phyloP scores from a whole-genome alignment of 2,888 invertebrate species.

The Erebia aethiops region DNA sequence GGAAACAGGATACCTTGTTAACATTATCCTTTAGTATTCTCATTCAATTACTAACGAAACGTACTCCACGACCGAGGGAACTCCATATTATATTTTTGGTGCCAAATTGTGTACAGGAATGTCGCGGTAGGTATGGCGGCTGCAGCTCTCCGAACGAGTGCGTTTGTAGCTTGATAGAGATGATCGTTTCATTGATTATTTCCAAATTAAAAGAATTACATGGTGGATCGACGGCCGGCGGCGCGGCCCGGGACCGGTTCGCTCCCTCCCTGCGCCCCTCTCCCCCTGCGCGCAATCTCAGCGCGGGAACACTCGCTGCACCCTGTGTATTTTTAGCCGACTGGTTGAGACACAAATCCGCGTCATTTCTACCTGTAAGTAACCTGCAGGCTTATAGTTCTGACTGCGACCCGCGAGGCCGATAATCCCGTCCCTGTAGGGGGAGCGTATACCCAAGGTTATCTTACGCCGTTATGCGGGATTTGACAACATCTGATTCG shows the following conservation, averaged over 20 bases:
- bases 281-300: conserved; percentile 41
- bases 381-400: neutral
- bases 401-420: neutral
- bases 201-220: conserved; percentile 45
- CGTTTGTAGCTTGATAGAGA: neutral
- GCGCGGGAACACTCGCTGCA: conserved; percentile 47
- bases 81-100: neutral
- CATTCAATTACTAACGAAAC: conserved; percentile 1
- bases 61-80: neutral
- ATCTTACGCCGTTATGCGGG: neutral
- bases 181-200: conserved; percentile 42
- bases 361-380: conserved; percentile 47
- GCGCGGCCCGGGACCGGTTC: conserved; percentile 43
- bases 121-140: neutral
- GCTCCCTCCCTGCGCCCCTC: conserved; percentile 24
- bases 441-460: neutral
- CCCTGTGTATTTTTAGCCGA: conserved; percentile 68
- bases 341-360: conserved; percentile 61
- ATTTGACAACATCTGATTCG: neutral
- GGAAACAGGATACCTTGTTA: conserved; percentile 15
- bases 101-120: neutral
- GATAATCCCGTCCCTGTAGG: neutral
- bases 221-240: conserved; percentile 29
- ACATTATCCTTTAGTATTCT: conserved; percentile 4
- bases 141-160: neutral